Base-by-base conservation (phyloP, 2,888 invertebrate species). In the Prenolepis imparis region DNA sequence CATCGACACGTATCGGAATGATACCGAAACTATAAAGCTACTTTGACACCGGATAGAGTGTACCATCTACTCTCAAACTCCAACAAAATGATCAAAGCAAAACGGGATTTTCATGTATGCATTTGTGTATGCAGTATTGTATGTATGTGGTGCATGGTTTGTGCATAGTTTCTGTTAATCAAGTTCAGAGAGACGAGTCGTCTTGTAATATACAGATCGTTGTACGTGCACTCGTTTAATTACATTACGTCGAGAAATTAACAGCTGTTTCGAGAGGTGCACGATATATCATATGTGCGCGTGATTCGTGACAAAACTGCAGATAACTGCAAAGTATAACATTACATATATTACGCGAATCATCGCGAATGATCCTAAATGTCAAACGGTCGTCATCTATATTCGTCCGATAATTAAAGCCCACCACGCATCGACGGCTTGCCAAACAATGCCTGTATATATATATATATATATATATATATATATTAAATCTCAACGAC, bases 1-100 rank as follows among this genome's bases (percentile, higher is more conserved):
- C 73, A 80, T 80, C 78, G 78, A 80, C 78, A 72, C 68, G 77
- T 77, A 77, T 77, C 68, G 21, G 32, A 87, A 89, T 87, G 74
- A 78, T 84, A 85, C 81, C 24, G 41, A 68, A 78, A 68, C 67
- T 66, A 39, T 52, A 68, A 52, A 83, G 63, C 52, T 70, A 81
- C 70, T 83, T 70, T 48, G 80, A 80, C 44, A 52, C 5, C 36
- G 21, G 39, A 70, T 44, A 77, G 63, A 74, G 61, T n/a, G 8
- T 39, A 36, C 41, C n/a, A 59, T 81, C 36, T 61, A 12, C 52
- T 39, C 52, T 39, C 36, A 36, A 81, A 48, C 44, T n/a, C n/a
- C 61, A 21, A 63, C 55, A 21, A 80, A 70, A 80, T 63, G 78
- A 68, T 68, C 80, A 83, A 68, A 80, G 78, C 44, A 44, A 63